Base-by-base conservation (phyloP, 2,113 vertebrate genomes). In the Chlorocebus sabaeus region DNA sequence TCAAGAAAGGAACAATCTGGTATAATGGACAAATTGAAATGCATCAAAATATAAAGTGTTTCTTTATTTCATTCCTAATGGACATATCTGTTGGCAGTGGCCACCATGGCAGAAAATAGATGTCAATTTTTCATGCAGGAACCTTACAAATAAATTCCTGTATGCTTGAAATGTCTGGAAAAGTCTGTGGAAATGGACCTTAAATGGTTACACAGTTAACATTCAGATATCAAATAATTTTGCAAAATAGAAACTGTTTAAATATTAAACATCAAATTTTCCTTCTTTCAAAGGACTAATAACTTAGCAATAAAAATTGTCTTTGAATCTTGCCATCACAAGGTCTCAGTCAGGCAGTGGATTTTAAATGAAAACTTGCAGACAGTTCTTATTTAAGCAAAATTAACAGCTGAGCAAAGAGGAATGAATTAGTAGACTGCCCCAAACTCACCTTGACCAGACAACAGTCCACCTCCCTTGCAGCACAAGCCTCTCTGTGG, bases 191-290 rank as follows among this genome's bases (percentile, higher is more conserved):
- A 98, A 98, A 98, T 81, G 81, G 96, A 94, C 97, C 97, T 98
- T 97, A 97, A 98, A 97, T 95, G 90, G 97, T 97, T 84, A 87
- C 59, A 89, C 61, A 76, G 97, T 96, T 98, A 97, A 95, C 61
- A 73, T 78, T 85, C 96, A 91, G 68, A 96, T 97, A 97, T 96
- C 96, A 97, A 97, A 96, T 90, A 96, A 96, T 97, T 97, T 72
- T 57, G 96, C 88, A 97, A 98, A 96, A 98, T 93, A 97, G 95
- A 98, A 96, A 94, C 95, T 98, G 88, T 93, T 98, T 98, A 96
- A 98, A 98, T 98, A 98, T 97, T 98, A 97, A 98, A 97, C 96
- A 93, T 95, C 97, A 96, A 97, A 91, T 96, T 97, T 98, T 98
- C 92, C 96, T 97, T 98, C 97, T 97, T 97, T 95, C 93, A 95